These are phyloP conservation scores for Regulus satrapa DNA, from an alignment of 2,113 vertebrate genomes.

Conservation along the genomic window DNA sequence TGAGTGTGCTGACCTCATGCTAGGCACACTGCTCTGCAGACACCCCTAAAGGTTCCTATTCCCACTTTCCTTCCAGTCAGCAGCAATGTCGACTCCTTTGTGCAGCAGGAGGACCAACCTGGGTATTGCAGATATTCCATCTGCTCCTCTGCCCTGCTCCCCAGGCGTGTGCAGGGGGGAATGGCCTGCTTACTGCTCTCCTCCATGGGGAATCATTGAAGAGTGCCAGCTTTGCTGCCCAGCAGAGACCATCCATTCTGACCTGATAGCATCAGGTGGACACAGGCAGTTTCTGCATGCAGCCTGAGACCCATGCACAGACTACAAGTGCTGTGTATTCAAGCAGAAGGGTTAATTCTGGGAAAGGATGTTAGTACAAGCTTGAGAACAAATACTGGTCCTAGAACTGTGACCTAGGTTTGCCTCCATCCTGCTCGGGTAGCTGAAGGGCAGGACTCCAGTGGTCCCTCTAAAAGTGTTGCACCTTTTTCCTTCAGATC, in stretches of 20 bases:
- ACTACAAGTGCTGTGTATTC: not conserved
- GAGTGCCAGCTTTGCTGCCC: not conserved
- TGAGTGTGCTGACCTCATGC: not conserved
- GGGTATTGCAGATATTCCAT: not conserved
- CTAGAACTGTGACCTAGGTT: not conserved
- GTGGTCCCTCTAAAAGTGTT: not conserved
- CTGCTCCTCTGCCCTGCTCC: not conserved
- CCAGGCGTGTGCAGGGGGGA: not conserved
- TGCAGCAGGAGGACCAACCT: not conserved
- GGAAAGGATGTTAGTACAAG: not conserved
- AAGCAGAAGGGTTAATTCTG: not conserved
- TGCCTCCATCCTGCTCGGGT: not conserved
- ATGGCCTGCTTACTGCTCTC: not conserved
- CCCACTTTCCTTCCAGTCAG: not conserved
- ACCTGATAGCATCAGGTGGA: not conserved
- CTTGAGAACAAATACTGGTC: not conserved
- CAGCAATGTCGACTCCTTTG: not conserved
- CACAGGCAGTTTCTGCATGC: not conserved
- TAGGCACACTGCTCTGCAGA: not conserved
- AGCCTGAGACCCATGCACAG: not conserved
- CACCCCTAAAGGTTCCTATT: not conserved
- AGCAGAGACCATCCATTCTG: not conserved
- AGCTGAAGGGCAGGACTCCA: not conserved
- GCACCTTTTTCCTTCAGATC: not conserved
- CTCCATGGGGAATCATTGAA: not conserved